Percentiles rank a stretch among this genome's conserved stretches.
Evolutionary conservation across 1,140 invertebrate species (phyloP).

Genomic region (Octopus bimaculoides): DNA sequence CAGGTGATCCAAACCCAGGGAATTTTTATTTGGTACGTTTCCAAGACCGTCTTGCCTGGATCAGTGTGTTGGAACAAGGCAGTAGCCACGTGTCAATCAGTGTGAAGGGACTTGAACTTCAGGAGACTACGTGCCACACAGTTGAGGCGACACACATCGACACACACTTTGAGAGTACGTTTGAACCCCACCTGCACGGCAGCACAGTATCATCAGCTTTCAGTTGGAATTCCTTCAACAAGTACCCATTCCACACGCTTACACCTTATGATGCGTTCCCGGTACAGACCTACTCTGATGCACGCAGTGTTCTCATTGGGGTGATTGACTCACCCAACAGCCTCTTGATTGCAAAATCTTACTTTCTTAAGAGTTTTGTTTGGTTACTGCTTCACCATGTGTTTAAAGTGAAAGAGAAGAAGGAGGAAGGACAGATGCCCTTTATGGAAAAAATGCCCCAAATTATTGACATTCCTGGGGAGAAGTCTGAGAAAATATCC

Average conservation of each 20-base stretch:
- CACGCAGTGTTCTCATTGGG: constrained; percentile 59
- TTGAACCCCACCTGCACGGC: constrained; percentile 37
- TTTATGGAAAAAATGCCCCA: neutral
- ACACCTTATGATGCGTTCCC: constrained; percentile 46
- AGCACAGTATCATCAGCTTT: neutral
- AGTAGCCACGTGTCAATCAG: constrained; percentile 53
- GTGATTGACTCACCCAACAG: constrained; percentile 58
- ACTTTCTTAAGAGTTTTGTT: constrained; percentile 55
- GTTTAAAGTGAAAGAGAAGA: constrained; percentile 35
- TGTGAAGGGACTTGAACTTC: constrained; percentile 60
- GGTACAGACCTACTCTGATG: constrained; percentile 58
- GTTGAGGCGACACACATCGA: constrained; percentile 60
- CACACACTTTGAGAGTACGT: constrained; percentile 58
- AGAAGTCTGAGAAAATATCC: neutral
- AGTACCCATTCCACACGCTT: constrained; percentile 50
- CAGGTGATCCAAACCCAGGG: constrained; percentile 56
- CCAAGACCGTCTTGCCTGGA: constrained; percentile 60
- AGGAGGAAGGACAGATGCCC: constrained; percentile 23
- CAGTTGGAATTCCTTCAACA: constrained; percentile 34
- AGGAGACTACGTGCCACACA: constrained; percentile 62
- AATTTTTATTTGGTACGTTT: constrained; percentile 58
- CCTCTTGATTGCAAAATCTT: constrained; percentile 48
- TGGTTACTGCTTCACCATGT: constrained; percentile 58
- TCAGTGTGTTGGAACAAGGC: constrained; percentile 57
- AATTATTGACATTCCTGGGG: neutral